Base-by-base conservation (phyloP, 1,140 invertebrate genomes). In the Luehdorfia chinensis region DNA sequence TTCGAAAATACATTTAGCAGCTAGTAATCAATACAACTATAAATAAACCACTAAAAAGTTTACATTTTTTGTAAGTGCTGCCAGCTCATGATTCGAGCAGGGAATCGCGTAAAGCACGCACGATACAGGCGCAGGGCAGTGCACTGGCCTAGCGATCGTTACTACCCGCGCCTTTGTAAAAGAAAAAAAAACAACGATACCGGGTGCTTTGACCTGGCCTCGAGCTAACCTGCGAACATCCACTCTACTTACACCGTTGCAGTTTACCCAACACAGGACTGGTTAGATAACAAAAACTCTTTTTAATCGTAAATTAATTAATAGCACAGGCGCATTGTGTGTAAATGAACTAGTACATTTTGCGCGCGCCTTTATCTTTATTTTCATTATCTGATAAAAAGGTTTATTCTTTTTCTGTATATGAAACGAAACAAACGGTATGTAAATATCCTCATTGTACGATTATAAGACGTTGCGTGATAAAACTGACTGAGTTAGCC, bases 181-280 rank as follows among this genome's bases (percentile, higher is more conserved):
- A 2, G n/a, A 9, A 21, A 41, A 14, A 41, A 27, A 27, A 39
- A 8, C 21, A 27, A 23, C 18, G 12, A 41, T 5, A 15, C 23
- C 37, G 37, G 37, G 37, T 41, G 37, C 37, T 41, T 27, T 27
- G 37, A 41, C 37, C 37, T 21, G 21, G 37, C 37, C 37, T 21
- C 23, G 37, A 21, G 37, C 37, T 41, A 41, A 41, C 37, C 37
- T 27, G 23, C 37, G 34, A 21, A 15, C 37, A 4, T 27, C 37
- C 34, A 37, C 16, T 5, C 11, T n/a, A 16, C 16, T 19, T 25
- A 39, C 21, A 34, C 33, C 16, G 33, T 15, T 34, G 6, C 16
- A 18, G 16, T 19, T 3, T 21, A 6, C 19, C 19, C 19, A 9
- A 37, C 34, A 37, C 34, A 16, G 37, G 37, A 41, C 23, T 23